phyloP scores from a whole-genome alignment of 2,113 vertebrate genomes.

The Pontoporia blainvillei region DNA sequence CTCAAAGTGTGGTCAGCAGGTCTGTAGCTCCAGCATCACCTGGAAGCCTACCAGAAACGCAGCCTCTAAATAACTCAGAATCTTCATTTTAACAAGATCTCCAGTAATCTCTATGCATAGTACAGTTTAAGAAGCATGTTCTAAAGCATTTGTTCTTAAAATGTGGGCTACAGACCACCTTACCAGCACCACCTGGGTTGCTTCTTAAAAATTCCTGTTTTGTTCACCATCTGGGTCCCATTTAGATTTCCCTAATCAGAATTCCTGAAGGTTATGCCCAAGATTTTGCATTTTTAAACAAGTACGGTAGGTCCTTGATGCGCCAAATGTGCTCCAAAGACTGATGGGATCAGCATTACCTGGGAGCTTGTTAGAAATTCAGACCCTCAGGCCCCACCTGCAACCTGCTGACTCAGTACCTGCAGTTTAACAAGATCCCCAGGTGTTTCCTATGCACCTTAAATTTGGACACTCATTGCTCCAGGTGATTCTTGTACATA shows the following conservation, averaged over 20 bases:
- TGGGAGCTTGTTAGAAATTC: neutral
- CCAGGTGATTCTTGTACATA: neutral
- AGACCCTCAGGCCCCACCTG: neutral
- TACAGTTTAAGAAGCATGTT: neutral
- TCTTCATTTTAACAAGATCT: neutral
- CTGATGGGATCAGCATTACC: neutral
- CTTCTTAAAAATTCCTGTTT: slow-evolving; percentile 48
- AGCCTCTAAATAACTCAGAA: neutral
- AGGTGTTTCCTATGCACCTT: neutral
- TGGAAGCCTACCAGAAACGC: neutral
- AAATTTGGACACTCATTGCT: neutral
- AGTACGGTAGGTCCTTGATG: neutral
- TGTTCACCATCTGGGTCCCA: slow-evolving; percentile 39
- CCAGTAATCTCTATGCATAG: neutral
- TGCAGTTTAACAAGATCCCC: neutral
- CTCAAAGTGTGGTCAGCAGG: neutral
- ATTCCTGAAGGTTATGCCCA: slow-evolving; percentile 19
- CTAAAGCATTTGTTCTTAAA: slow-evolving; percentile 28
- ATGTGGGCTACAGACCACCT: neutral
- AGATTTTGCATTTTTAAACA: slow-evolving; percentile 38
- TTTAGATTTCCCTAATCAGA: slow-evolving; percentile 16
- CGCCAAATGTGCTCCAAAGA: neutral
- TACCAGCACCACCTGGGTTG: slow-evolving; percentile 31
- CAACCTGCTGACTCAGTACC: neutral
- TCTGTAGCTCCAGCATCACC: rapidly evolving